A percentile compares a stretch with the other conserved stretches of the same genome.
Evolutionary conservation across 2,797 vertebrate species (phyloP).

Genomic region (Muscicapa comitata): DNA sequence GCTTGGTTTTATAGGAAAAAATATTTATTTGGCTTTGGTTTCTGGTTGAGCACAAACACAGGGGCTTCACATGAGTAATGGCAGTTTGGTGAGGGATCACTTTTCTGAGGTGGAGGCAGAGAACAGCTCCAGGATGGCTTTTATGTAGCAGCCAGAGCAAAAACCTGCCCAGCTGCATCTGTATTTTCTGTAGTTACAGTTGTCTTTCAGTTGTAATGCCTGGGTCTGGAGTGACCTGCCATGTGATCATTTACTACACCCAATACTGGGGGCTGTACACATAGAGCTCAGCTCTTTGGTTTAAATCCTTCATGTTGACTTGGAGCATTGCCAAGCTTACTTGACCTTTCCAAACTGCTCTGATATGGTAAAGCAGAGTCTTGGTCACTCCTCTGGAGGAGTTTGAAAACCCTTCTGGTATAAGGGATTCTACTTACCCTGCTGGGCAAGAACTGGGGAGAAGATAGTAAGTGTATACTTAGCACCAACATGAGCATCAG

Average conservation of each 20-base stretch:
- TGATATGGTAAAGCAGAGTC: background rate
- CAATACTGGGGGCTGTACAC: background rate
- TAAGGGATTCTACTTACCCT: background rate
- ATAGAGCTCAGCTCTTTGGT: background rate
- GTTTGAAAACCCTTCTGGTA: background rate
- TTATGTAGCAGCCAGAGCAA: background rate
- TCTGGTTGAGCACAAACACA: background rate
- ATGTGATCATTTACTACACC: background rate
- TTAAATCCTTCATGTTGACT: background rate
- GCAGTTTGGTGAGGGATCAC: accelerated
- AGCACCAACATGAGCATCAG: accelerated
- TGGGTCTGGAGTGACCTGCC: background rate
- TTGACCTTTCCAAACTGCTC: background rate
- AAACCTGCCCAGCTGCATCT: background rate
- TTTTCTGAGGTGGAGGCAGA: accelerated
- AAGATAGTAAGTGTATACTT: background rate
- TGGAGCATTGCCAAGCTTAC: background rate
- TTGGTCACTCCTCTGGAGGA: background rate
- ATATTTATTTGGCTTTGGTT: background rate
- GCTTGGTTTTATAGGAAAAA: background rate
- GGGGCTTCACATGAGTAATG: background rate
- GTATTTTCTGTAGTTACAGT: background rate
- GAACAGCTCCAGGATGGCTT: background rate
- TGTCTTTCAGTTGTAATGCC: background rate
- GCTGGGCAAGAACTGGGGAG: background rate